Conservation (phyloP, 2,888 invertebrate species). For the Mechanitis messenoides region DNA sequence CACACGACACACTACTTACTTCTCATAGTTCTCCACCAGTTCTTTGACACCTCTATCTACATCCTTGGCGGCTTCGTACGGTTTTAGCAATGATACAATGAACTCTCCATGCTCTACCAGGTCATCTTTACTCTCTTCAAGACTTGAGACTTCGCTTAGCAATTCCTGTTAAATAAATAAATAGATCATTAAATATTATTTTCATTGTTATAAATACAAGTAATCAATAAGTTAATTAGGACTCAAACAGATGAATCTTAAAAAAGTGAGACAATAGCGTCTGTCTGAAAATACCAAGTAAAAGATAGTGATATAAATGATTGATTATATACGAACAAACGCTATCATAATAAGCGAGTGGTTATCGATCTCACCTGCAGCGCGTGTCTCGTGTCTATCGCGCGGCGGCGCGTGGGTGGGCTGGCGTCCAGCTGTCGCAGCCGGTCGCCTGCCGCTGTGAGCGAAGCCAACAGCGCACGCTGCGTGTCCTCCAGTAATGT, state of each 20-base stretch:
- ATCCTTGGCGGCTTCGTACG: conserved; percentile 81
- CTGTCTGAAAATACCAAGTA: no score
- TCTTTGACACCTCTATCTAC: conserved; percentile 83
- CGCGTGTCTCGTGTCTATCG: conserved; percentile 82
- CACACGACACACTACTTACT: conserved; percentile 50
- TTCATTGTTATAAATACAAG: no score
- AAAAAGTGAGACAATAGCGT: no score
- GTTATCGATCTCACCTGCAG: conserved; percentile 75
- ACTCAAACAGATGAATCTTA: no score
- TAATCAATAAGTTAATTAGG: no score
- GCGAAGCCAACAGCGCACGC: conserved; percentile 81
- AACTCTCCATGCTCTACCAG: conserved; percentile 81
- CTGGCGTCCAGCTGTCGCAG: conserved; percentile 85
- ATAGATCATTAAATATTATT: not conserved
- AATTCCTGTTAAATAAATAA: conserved; percentile 76
- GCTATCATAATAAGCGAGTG: not conserved
- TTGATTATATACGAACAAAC: not conserved
- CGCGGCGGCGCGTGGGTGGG: conserved; percentile 84
- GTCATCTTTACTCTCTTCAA: conserved; percentile 82
- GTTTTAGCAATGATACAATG: conserved; percentile 82
- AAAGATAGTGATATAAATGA: not conserved
- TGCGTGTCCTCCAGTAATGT: conserved; percentile 85
- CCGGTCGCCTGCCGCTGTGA: conserved; percentile 84
- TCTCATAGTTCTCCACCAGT: conserved; percentile 81
- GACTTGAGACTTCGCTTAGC: conserved; percentile 82